Evolutionary conservation across 2,797 vertebrate genomes (phyloP).

Genomic region (Falco novaeseelandiae): DNA sequence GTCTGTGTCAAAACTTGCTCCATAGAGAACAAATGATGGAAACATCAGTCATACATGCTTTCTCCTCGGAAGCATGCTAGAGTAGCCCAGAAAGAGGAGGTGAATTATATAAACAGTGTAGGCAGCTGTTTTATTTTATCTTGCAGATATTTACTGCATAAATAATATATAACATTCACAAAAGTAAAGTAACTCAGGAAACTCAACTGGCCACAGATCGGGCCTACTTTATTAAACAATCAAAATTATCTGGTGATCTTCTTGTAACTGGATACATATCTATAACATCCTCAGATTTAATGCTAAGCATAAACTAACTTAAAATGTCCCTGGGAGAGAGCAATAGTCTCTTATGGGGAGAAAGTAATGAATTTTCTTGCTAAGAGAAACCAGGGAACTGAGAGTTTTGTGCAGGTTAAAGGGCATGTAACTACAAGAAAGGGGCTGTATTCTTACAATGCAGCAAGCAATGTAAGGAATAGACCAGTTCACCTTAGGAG

Average conservation of each 20-base stretch:
- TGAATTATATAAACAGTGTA: not conserved
- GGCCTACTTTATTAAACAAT: not conserved
- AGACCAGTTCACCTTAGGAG: slow-evolving; percentile 25
- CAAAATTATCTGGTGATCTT: not conserved
- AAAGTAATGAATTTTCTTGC: slow-evolving; percentile 20
- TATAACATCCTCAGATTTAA: not conserved
- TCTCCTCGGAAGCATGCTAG: not conserved
- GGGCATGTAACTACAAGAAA: slow-evolving; percentile 27
- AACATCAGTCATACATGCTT: not conserved
- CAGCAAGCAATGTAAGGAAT: slow-evolving; percentile 6
- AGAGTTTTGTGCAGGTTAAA: slow-evolving; percentile 24
- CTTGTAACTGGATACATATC: not conserved
- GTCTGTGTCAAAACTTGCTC: not conserved
- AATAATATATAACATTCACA: not conserved
- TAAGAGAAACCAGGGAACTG: not conserved
- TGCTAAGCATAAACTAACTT: not conserved
- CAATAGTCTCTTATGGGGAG: not conserved
- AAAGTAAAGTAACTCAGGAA: not conserved
- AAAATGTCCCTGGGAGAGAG: not conserved
- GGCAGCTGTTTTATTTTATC: slow-evolving; percentile 18
- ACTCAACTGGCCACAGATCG: not conserved
- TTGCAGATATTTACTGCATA: slow-evolving; percentile 5
- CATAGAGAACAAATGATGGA: not conserved
- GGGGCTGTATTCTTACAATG: not conserved
- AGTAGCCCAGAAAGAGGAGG: not conserved